Conservation (phyloP, 2,113 vertebrate species). For the Poeciliopsis prolifica region DNA sequence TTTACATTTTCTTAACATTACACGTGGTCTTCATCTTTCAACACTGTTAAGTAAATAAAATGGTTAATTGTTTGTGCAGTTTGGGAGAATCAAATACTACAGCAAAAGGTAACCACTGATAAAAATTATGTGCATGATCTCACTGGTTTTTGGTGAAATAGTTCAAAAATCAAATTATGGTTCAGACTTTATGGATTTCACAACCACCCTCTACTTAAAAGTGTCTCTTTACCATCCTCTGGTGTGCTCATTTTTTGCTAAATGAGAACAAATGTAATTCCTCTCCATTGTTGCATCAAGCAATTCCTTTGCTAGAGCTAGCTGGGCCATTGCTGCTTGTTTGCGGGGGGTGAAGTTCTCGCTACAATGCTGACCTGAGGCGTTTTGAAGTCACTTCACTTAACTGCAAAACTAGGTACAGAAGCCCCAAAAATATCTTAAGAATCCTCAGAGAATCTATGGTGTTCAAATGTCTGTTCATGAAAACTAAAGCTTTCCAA, state of each 20-base stretch:
- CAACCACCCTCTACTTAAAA: neutral
- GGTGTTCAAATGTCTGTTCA: no score
- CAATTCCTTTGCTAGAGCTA: neutral
- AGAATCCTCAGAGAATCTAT: no score
- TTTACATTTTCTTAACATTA: neutral
- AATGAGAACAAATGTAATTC: neutral
- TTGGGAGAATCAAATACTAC: neutral
- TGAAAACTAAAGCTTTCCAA: no score
- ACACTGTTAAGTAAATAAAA: neutral
- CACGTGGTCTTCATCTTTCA: neutral
- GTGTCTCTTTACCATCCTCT: neutral
- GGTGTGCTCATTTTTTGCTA: neutral
- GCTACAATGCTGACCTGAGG: neutral
- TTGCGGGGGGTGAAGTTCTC: neutral
- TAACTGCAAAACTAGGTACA: no score
- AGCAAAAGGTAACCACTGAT: neutral
- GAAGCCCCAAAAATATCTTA: no score
- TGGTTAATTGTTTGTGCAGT: neutral
- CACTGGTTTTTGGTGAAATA: neutral
- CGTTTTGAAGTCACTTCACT: neutral
- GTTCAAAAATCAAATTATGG: no score
- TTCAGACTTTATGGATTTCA: no score
- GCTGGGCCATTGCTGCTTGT: neutral
- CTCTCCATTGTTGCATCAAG: neutral
- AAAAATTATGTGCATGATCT: neutral